Evolutionary conservation across 2,888 invertebrate species (phyloP), one percentile per base, ranked within the genome.

Genomic region (Tortrix viridana): DNA sequence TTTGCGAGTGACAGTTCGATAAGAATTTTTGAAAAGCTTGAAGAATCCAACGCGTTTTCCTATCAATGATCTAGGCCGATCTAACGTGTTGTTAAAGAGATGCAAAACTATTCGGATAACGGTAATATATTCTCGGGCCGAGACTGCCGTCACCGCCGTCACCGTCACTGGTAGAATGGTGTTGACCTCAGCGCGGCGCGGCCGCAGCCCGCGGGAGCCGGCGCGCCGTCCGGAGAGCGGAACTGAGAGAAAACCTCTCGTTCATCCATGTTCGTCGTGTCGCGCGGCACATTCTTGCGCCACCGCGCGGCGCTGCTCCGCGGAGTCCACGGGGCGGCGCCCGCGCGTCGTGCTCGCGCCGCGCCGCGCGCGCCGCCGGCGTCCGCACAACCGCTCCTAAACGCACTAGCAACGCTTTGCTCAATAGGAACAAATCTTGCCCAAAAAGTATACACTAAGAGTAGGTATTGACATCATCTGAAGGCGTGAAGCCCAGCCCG

Each of bases 81-180:
- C 66, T 72, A 32, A 19, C 50, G 19, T 47, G 49, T 44, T 26
- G 61, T 41, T 55, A 53, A 60, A 53, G 53, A 61, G 50, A 62
- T 62, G 56, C 62, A 46, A 62, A 62, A 44, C 50, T 62, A 62
- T 62, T 62, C 62, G 46, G 56, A 62, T 62, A 62, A 62, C 62
- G 56, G 62, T 62, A 54, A 44, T 49, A 44, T 49, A 50, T 55
- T 61, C 55, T 61, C 44, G 53, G 22, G 47, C 47, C 22, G 47
- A 23, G 49, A 43, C 55, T 61, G 49, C 26, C 26, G 26, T 9
- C 26, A 56, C 44, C 44, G 48, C 44, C 44, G 48, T 48, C 54
- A 22, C 60, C 41, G 47, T 47, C 26, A 23, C 48, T 20, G 59
- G 38, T 49, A 55, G 55, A 55, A 55, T 55, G 60, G 48, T 41